phyloP scores from a whole-genome alignment of 1,140 invertebrate species.

The Gonatopus flavifemur region DNA sequence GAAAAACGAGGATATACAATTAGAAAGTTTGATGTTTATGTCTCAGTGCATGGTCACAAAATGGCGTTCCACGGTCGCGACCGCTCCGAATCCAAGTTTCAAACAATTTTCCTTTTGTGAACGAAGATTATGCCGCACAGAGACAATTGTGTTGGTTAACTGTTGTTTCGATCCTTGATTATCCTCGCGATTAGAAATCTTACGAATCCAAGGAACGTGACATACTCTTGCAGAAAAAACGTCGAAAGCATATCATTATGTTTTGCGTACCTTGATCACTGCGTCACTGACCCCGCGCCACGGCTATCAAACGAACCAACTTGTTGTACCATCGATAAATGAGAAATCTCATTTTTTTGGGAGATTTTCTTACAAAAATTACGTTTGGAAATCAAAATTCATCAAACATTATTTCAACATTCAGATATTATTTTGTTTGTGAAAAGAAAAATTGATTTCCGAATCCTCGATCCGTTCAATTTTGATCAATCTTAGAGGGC shows the following conservation, averaged over 20 bases:
- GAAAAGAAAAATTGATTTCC: no score
- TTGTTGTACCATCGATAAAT: slow-evolving; percentile 7
- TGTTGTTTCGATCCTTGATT: not conserved
- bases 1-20: slow-evolving; percentile 29
- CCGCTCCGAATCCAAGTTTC: not conserved
- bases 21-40: slow-evolving; percentile 45
- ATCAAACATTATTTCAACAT: no score
- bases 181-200: slow-evolving; percentile 17
- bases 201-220: slow-evolving; percentile 16
- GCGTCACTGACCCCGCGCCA: slow-evolving; percentile 14
- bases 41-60: slow-evolving; percentile 37
- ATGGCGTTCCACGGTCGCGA: slow-evolving; percentile 33
- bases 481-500: no score
- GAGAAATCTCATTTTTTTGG: no score
- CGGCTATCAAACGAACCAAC: slow-evolving; percentile 8
- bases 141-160: not conserved
- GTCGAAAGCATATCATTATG: slow-evolving; percentile 22
- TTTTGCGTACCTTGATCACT: slow-evolving; percentile 18
- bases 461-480: no score
- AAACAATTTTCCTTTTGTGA: not conserved
- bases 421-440: no score
- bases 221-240: slow-evolving; percentile 24
- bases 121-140: not conserved
- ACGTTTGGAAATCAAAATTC: no score
- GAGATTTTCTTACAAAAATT: no score